Evolutionary conservation across 2,888 invertebrate species (phyloP), one percentile per base, ranked within the genome.

Genomic region (Xanthia icteritia): DNA sequence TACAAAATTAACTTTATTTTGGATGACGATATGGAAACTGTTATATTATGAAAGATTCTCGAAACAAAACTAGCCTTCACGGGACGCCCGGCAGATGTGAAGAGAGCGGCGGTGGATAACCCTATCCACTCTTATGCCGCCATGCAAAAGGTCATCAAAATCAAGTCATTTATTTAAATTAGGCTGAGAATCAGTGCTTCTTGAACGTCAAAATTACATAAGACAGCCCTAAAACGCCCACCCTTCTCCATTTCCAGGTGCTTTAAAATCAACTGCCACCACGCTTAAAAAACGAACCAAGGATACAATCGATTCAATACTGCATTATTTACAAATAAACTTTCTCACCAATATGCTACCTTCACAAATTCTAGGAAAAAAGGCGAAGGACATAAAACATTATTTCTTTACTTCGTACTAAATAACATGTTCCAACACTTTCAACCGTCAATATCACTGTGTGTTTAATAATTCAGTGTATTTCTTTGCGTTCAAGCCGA

Each of bases 391-490:
- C 36, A 79, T 76, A 51, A 48, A 73, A 80, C 64, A 77, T 72
- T 77, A 6, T 63, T 64, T 72, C 72, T 75, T 73, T 74, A 65
- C 73, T 42, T 77, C 61, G 42, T 77, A 61, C 27, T 63, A 73
- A 77, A 77, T 65, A 39, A 76, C 69, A 69, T 54, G 73, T 72
- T 70, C 63, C 42, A 58, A 45, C 70, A 58, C 56, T 15, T 70
- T 45, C 5, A 69, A 20, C n/a, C 78, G 84, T 78, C 68, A 78
- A 73, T 73, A 76, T 67, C 17, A 60, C 23, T 20, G 23, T 67
- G 5, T 13, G 36, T 68, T 86, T 73, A 82, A 80, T 81, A 68
- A 84, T 86, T 80, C 77, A 75, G 20, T 61, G 36, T 77, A 23
- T 73, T 73, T 76, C 76, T 65, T 31, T 31, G 31, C 31, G 23